These are phyloP conservation scores for Ooceraea biroi DNA, from an alignment of 1,140 invertebrate genomes.

Conservation along the genomic window DNA sequence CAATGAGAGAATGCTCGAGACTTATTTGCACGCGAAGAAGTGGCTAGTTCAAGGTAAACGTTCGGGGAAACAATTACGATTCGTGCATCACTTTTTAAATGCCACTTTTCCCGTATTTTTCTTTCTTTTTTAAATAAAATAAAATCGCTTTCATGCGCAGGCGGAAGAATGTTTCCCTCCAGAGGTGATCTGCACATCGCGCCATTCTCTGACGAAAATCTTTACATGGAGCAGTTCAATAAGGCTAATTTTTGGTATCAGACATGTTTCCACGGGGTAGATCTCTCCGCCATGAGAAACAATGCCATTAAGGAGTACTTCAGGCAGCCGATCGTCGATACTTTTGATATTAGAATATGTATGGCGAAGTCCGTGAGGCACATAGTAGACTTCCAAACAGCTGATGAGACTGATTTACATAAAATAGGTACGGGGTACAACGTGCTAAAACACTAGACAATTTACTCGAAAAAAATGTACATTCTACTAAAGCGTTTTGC, in stretches of 20 bases:
- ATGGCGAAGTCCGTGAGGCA: slow-evolving; percentile 97
- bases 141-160: slow-evolving; percentile 68
- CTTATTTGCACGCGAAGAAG: slow-evolving; percentile 99
- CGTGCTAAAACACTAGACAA: neutral
- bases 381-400: slow-evolving; percentile 97
- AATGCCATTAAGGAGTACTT: slow-evolving; percentile 99
- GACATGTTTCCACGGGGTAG: slow-evolving; percentile 99
- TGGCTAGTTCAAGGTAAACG: slow-evolving; percentile 95
- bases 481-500: neutral
- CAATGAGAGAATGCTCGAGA: slow-evolving; percentile 99
- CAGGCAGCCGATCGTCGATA: slow-evolving; percentile 99
- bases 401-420: slow-evolving; percentile 97
- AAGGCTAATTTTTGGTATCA: slow-evolving; percentile 99
- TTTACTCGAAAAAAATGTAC: neutral
- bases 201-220: slow-evolving; percentile 99
- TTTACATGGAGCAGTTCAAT: slow-evolving; percentile 99
- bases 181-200: slow-evolving; percentile 98
- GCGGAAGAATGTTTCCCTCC: slow-evolving; percentile 96
- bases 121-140: neutral
- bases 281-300: slow-evolving; percentile 95
- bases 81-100: neutral
- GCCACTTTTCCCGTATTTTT: neutral
- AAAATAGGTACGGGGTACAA: slow-evolving; percentile 91
- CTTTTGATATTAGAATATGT: slow-evolving; percentile 99
- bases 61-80: neutral